A percentile compares a stretch with the other conserved stretches of the same genome.
Conservation (phyloP, 2,113 vertebrate genomes). For the Coptodon rendalli region DNA sequence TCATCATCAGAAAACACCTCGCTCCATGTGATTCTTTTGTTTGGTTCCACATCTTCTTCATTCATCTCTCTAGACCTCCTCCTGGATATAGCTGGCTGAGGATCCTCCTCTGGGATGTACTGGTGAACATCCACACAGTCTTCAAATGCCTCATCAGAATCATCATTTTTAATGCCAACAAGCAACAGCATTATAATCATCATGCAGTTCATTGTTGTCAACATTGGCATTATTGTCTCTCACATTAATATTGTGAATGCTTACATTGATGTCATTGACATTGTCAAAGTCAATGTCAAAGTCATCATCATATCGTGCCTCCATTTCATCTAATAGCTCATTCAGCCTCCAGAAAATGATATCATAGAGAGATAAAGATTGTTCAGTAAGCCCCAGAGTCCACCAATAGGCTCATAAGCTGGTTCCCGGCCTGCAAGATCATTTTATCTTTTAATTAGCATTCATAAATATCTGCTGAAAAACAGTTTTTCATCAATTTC, state of each 20-base stretch:
- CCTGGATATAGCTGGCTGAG: not conserved
- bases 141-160: not conserved
- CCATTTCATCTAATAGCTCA: not conserved
- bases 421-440: not conserved
- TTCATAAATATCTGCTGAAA: too few relatives aligned
- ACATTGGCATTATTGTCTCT: not conserved
- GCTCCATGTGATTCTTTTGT: not conserved
- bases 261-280: not conserved
- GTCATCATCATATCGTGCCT: not conserved
- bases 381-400: not conserved
- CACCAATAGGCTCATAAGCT: not conserved
- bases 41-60: rapidly evolving
- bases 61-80: not conserved
- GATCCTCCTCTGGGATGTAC: not conserved
- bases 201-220: not conserved
- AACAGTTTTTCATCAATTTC: too few relatives aligned
- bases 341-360: not conserved
- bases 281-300: not conserved
- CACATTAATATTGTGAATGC: not conserved
- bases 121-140: not conserved
- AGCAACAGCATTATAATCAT: not conserved
- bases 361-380: not conserved
- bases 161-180: rapidly evolving
- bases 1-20: rapidly evolving
- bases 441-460: too few relatives aligned